Evolutionary conservation across 2,797 vertebrate genomes (phyloP).

Genomic region (Protosalanx chinensis): DNA sequence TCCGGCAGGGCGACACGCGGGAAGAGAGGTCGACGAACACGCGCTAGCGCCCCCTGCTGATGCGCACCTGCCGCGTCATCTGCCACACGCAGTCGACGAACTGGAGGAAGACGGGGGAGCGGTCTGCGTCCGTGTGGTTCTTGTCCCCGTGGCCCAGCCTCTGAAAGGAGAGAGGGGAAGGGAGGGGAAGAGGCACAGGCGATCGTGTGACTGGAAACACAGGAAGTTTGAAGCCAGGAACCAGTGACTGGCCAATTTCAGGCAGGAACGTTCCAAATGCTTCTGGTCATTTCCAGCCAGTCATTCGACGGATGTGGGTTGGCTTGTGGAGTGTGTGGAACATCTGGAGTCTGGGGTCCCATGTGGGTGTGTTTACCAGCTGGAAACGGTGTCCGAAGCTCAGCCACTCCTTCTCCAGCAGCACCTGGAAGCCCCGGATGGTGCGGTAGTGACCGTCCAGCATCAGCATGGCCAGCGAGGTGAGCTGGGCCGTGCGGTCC

Average conservation of each 20-base stretch:
- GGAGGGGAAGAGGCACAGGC: not conserved
- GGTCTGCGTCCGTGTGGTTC: constrained; percentile 93
- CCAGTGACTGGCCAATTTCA: not conserved
- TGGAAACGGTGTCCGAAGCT: constrained; percentile 96
- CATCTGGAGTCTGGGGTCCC: not conserved
- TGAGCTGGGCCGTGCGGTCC: constrained; percentile 94
- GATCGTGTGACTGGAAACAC: constrained; percentile 6
- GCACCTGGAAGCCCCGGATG: constrained; percentile 86
- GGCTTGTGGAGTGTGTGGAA: not conserved
- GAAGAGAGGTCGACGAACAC: too few relatives aligned
- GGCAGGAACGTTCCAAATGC: not conserved
- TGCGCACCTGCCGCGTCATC: constrained; percentile 90
- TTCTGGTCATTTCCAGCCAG: not conserved
- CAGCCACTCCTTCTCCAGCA: constrained; percentile 97
- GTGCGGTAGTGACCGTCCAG: constrained; percentile 90
- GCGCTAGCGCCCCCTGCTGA: not conserved
- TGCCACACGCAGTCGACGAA: constrained; percentile 98
- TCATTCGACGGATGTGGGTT: not conserved
- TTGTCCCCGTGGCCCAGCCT: constrained; percentile 94
- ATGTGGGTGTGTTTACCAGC: constrained; percentile 73
- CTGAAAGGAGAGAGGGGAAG: constrained; percentile 61
- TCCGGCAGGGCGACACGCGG: not conserved
- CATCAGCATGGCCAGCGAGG: constrained; percentile 93
- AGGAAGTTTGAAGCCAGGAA: not conserved
- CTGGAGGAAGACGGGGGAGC: constrained; percentile 95